Base-by-base conservation (phyloP, 2,888 invertebrate genomes). In the Drosophila macrothrix region DNA sequence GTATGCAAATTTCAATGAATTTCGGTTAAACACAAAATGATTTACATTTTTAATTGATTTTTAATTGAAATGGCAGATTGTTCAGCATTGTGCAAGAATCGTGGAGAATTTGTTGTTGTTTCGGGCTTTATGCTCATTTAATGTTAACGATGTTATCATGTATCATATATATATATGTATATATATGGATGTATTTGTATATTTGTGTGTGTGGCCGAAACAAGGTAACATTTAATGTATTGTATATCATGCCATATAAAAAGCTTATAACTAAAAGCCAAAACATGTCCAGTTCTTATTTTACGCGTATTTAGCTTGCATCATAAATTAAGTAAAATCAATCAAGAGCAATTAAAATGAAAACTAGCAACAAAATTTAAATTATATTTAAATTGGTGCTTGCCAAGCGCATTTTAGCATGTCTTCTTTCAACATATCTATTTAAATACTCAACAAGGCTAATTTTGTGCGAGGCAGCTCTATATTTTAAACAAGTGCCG, bases 1-100 rank as follows among this genome's bases (percentile, higher is more conserved):
- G 72, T 76, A 81, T 78, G 82, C 83, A 84, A 86, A 89, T 90
- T 83, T 88, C 76, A 74, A 71, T 83, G 81, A 85, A 67, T 81
- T 88, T 87, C 33, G 76, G 88, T 90, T 88, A 90, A 88, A 83
- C 86, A 87, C 76, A 90, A 90, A 84, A 89, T 84, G 84, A 88
- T 90, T 90, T 90, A 82, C 84, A 89, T 90, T 67, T 87, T 83
- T 83, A 88, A 87, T 88, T 86, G 88, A 76, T 75, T 83, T 86
- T 86, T 88, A 86, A 87, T 90, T 90, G 75, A 88, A 83, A 85
- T 81, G 76, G 74, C 73, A 79, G 76, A 77, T 78, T 78, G 68
- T 66, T 68, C 60, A 63, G 55, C 59, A 62, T 46, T 60, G 61
- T 76, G 61, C 65, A 65, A 65, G 67, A 58, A 62, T 76, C 41